phyloP scores from a whole-genome alignment of 2,113 vertebrate genomes.

The Tupaia tana region DNA sequence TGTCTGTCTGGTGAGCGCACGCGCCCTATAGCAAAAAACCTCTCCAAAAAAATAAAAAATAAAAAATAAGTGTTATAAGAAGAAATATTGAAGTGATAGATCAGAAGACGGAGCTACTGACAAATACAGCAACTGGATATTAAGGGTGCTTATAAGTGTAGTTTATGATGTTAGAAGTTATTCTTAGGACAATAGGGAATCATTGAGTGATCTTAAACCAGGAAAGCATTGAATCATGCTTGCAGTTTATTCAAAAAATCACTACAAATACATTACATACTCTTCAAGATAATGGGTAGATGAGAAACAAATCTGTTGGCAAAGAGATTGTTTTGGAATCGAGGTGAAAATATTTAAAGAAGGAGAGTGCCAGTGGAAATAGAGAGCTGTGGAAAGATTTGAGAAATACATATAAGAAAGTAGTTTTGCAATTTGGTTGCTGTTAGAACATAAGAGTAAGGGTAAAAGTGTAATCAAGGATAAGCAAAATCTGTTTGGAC shows the following conservation, averaged over 20 bases:
- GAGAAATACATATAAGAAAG: not conserved
- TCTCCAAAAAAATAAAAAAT: too few relatives aligned
- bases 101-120: not conserved
- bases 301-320: not conserved
- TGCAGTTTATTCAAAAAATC: not conserved
- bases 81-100: not conserved
- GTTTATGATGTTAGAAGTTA: not conserved
- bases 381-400: not conserved
- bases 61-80: not conserved
- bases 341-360: not conserved
- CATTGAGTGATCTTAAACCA: not conserved
- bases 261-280: not conserved
- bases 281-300: not conserved
- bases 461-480: not conserved
- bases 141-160: rapidly evolving
- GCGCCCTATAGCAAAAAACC: too few relatives aligned
- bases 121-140: not conserved
- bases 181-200: not conserved
- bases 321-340: not conserved
- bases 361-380: not conserved
- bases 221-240: not conserved
- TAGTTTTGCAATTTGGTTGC: not conserved
- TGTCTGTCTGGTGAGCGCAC: too few relatives aligned
- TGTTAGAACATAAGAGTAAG: not conserved
- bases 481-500: not conserved